Evolutionary conservation across 2,888 invertebrate species (phyloP).

Genomic region (Cosmorhoe ocellata): DNA sequence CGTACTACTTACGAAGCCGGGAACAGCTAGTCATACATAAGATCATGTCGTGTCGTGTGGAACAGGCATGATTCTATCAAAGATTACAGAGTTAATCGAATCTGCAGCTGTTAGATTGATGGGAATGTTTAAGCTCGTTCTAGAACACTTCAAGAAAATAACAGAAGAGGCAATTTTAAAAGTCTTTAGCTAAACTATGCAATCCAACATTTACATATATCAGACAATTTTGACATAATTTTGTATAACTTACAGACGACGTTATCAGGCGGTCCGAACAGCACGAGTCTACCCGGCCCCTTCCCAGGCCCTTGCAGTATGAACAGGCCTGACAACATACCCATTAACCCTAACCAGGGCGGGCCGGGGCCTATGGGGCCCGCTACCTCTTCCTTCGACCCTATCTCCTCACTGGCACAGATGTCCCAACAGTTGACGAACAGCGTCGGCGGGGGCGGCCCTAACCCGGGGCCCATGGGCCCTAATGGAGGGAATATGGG

Average conservation of each 20-base stretch:
- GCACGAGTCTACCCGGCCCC: slow-evolving; percentile 76
- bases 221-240: too few species aligned
- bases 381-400: slow-evolving; percentile 88
- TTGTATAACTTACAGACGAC: slow-evolving; percentile 63
- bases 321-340: slow-evolving; percentile 75
- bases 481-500: slow-evolving; percentile 64
- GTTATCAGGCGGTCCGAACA: slow-evolving; percentile 74
- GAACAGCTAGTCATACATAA: too few species aligned
- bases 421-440: slow-evolving; percentile 96
- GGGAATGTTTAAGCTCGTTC: too few species aligned
- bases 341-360: slow-evolving; percentile 77
- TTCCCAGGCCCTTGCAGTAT: slow-evolving; percentile 79
- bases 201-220: too few species aligned
- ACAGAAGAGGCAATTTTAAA: too few species aligned
- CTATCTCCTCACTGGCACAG: slow-evolving; percentile 95
- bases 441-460: slow-evolving; percentile 81
- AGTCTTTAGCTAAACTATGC: too few species aligned
- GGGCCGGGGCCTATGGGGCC: slow-evolving; percentile 82
- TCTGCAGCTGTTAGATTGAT: too few species aligned
- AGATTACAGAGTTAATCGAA: too few species aligned
- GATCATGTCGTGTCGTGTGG: too few species aligned
- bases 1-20: too few species aligned
- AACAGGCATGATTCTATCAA: too few species aligned
- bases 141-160: too few species aligned
- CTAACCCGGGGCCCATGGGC: slow-evolving; percentile 66